Percentiles rank a stretch among this genome's conserved stretches.
These are phyloP conservation scores for Clupea harengus DNA, from an alignment of 2,113 vertebrate species.

Conservation along the genomic window DNA sequence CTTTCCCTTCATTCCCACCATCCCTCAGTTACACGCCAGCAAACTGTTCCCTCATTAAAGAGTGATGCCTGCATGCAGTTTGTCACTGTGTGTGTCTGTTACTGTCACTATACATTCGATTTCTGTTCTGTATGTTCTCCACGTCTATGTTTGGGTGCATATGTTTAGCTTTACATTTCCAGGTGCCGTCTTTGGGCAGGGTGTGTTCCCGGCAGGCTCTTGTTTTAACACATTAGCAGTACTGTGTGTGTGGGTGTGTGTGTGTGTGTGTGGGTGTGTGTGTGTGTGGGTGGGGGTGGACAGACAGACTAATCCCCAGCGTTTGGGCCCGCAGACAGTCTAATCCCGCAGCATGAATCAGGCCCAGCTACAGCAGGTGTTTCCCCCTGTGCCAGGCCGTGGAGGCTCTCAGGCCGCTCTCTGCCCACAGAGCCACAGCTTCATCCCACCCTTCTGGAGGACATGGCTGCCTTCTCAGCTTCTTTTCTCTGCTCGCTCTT, in stretches of 20 bases:
- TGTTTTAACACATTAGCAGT: neutral
- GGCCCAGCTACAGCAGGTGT: conserved; percentile 22
- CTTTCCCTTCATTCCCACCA: neutral
- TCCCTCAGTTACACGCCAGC: neutral
- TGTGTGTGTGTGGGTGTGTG: neutral
- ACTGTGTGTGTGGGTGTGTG: neutral
- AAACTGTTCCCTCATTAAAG: neutral
- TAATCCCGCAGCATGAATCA: conserved; percentile 21
- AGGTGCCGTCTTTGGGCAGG: neutral
- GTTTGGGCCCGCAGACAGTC: neutral
- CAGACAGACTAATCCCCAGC: conserved; percentile 23
- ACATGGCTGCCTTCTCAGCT: neutral
- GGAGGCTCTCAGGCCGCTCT: neutral
- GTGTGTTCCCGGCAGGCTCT: neutral
- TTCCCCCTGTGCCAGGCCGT: neutral
- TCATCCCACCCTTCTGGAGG: neutral
- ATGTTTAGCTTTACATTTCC: neutral
- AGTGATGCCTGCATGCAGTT: neutral
- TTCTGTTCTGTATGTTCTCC: too few relatives aligned
- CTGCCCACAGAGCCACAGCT: neutral
- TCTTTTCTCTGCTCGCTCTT: neutral
- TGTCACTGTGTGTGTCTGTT: neutral
- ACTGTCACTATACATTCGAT: neutral
- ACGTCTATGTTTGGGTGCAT: neutral
- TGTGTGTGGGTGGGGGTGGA: neutral